phyloP scores from a whole-genome alignment of 2,797 vertebrate genomes.

The Bradypodion pumilum region DNA sequence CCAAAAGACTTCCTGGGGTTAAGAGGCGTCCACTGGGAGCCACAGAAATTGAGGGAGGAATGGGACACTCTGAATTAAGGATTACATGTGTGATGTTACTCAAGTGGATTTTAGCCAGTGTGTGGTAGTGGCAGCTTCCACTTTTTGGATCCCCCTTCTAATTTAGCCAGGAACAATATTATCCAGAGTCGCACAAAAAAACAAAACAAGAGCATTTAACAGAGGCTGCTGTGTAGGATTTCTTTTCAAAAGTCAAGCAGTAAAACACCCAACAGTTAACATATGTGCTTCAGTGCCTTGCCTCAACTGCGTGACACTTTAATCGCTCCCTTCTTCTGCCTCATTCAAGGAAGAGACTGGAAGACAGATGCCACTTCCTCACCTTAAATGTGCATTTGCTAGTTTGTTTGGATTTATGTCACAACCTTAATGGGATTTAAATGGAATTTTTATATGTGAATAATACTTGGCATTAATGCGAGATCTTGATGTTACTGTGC shows the following conservation, averaged over 20 bases:
- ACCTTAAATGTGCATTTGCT: slow-evolving; percentile 79
- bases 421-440: slow-evolving; percentile 83
- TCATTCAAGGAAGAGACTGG: slow-evolving; percentile 61
- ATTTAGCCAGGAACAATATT: slow-evolving; percentile 39
- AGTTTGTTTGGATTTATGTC: slow-evolving; percentile 84
- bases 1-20: too few species aligned
- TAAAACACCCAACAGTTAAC: slow-evolving; percentile 50
- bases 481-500: slow-evolving; percentile 70
- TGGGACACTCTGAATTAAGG: too few species aligned
- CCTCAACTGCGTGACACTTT: slow-evolving; percentile 56
- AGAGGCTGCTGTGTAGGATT: slow-evolving; percentile 17
- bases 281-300: slow-evolving; percentile 51
- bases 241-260: slow-evolving; percentile 51
- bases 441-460: slow-evolving; percentile 81
- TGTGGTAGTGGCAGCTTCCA: too few species aligned
- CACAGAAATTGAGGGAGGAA: too few species aligned
- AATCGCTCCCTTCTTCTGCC: slow-evolving; percentile 63
- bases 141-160: not conserved
- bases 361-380: slow-evolving; percentile 78
- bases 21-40: too few species aligned
- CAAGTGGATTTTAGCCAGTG: too few species aligned
- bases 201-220: slow-evolving; percentile 63
- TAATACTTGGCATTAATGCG: slow-evolving; percentile 78
- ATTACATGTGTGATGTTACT: too few species aligned
- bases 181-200: slow-evolving; percentile 54